These are phyloP conservation scores for Epirrhoe alternata DNA, from an alignment of 2,888 invertebrate species.

Conservation along the genomic window DNA sequence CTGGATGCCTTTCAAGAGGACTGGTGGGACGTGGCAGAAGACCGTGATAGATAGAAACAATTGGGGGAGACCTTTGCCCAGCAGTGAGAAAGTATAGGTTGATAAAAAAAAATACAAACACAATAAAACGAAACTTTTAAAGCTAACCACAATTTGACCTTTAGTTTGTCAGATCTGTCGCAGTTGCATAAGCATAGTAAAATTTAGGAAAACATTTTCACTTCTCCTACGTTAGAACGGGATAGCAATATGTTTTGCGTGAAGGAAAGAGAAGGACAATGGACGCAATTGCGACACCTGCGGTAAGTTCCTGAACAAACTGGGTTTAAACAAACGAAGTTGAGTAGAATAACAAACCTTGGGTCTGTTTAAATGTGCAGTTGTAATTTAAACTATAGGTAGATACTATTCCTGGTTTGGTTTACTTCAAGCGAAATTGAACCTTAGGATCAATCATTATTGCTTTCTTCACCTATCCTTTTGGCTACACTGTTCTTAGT, in stretches of 20 bases:
- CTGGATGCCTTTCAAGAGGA: too few relatives aligned
- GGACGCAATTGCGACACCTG: constrained; percentile 39
- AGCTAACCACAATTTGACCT: neutral
- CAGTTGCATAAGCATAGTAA: constrained; percentile 18
- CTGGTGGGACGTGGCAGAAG: too few relatives aligned
- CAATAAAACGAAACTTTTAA: neutral
- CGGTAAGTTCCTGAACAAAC: constrained; percentile 41
- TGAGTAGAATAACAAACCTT: constrained; percentile 30
- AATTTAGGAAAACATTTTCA: constrained; percentile 22
- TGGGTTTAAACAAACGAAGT: constrained; percentile 38
- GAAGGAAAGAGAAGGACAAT: constrained; percentile 29
- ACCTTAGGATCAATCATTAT: neutral
- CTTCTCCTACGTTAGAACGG: constrained; percentile 18
- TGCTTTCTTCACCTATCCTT: too few relatives aligned
- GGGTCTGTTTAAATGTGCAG: constrained; percentile 15
- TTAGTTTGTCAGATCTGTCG: constrained; percentile 1
- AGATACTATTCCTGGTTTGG: constrained; percentile 1
- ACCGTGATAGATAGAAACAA: too few relatives aligned
- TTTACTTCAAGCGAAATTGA: neutral
- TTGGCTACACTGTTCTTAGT: too few relatives aligned
- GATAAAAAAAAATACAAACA: too few relatives aligned
- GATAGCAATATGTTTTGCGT: constrained; percentile 10
- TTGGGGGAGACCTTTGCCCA: too few relatives aligned
- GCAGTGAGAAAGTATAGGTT: too few relatives aligned
- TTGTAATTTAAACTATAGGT: constrained; percentile 8